Base-by-base conservation (phyloP, 2,888 invertebrate genomes). In the Cephus spinipes region DNA sequence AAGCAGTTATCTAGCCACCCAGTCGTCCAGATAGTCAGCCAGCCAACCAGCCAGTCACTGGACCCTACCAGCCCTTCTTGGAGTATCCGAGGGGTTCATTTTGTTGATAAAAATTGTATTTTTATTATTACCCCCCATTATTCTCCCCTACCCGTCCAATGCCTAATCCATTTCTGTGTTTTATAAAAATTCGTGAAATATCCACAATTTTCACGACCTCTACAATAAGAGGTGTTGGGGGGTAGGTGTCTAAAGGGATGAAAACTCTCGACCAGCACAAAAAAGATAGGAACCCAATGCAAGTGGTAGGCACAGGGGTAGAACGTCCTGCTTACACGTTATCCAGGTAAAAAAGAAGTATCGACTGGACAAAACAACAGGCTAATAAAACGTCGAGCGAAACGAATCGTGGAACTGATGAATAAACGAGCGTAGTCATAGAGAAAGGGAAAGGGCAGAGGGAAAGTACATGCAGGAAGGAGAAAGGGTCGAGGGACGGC, bases 1-100 rank as follows among this genome's bases (percentile, higher is more conserved):
- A 55, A 23, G 71, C 32, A 71, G 71, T 12, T 33, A 71, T 33
- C 71, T 71, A 32, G 33, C 71, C 71, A 71, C 31, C 71, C 32
- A 31, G 71, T 15, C 32, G 71, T 15, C 23, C 23, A 55, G 55
- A 23, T 23, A 55, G 55, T 55, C 55, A 40, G 40, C 15, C 40
- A 40, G 40, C 40, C 35, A 15, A 15, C 15, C 23, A 23, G 55
- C 23, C 55, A 55, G 55, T 9, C 55, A 55, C 9, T 23, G 55
- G 55, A 55, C 55, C 55, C 55, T 55, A 23, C 12, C 71, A 33
- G 31, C 31, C 71, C 32, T 71, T 33, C 71, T 77, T 81, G 83
- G 82, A 79, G 80, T 80, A 85, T 84, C 85, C 87, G 83, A 87
- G 83, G 87, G 89, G 89, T 89, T 89, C 88, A 90, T 89, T 89